Conservation (phyloP, 1,140 invertebrate species). For the Drosophila suzukii region DNA sequence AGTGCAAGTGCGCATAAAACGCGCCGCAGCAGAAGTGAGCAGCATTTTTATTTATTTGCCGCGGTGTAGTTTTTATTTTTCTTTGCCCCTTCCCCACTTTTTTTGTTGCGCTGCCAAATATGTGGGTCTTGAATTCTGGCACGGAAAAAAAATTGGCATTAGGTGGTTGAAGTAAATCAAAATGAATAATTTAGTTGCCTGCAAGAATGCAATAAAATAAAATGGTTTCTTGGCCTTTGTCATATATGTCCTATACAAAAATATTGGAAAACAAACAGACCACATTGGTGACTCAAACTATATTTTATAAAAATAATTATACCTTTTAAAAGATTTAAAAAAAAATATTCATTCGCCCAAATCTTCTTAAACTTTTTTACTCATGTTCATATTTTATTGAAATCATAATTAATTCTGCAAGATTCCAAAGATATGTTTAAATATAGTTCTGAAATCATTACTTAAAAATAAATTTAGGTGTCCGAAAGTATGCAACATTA, state of each 20-base stretch:
- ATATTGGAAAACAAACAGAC: no score
- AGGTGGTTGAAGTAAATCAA: slow-evolving; percentile 1
- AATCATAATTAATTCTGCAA: no score
- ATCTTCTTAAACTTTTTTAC: no score
- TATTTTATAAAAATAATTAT: no score
- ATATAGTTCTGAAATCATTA: no score
- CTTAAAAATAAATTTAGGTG: no score
- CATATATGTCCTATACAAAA: no score
- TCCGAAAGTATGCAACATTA: not conserved
- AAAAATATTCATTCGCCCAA: no score
- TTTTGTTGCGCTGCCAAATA: slow-evolving; percentile 48
- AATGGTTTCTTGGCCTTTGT: not conserved
- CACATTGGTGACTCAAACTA: no score
- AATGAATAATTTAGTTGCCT: slow-evolving; percentile 7
- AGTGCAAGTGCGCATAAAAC: slow-evolving; percentile 70
- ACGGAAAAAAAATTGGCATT: slow-evolving; percentile 9
- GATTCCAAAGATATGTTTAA: no score
- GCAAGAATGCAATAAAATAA: not conserved
- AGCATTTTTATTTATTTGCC: slow-evolving; percentile 81
- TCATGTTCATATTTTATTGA: no score
- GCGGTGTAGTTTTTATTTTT: slow-evolving; percentile 62
- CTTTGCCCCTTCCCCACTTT: slow-evolving; percentile 30
- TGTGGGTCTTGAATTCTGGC: slow-evolving; percentile 40
- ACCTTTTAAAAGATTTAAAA: no score
- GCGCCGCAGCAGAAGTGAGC: slow-evolving; percentile 70